Evolutionary conservation across 2,888 invertebrate species (phyloP).

Genomic region (Drosophila seclusa): DNA sequence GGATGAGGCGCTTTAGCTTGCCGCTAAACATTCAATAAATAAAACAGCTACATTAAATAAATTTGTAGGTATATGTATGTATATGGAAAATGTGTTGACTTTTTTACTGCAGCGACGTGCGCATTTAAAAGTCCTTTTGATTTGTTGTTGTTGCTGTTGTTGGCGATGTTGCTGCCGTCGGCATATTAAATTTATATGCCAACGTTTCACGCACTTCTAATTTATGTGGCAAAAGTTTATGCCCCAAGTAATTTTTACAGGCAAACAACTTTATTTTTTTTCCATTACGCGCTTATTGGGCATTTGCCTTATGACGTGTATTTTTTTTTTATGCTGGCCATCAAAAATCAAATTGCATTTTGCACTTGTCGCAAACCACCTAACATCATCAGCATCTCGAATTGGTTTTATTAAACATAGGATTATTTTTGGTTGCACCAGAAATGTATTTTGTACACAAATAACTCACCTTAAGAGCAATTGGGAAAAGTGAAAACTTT

Average conservation of each 20-base stretch:
- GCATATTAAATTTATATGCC: conserved; percentile 76
- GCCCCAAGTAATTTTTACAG: conserved; percentile 71
- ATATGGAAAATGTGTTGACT: conserved; percentile 68
- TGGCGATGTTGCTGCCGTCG: conserved; percentile 33
- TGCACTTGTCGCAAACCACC: conserved; percentile 54
- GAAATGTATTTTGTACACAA: conserved; percentile 3
- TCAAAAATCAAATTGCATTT: conserved; percentile 57
- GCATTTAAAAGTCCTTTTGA: conserved; percentile 73
- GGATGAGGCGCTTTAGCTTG: conserved; percentile 18
- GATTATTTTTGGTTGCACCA: conserved; percentile 14
- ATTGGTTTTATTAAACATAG: not conserved
- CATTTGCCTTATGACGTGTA: conserved; percentile 50
- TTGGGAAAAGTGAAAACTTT: conserved; percentile 6
- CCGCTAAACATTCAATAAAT: conserved; percentile 76
- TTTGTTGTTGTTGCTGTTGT: conserved; percentile 52
- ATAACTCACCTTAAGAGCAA: conserved; percentile 10
- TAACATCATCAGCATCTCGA: conserved; percentile 13
- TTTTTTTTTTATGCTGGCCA: conserved; percentile 51
- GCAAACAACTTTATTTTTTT: conserved; percentile 68
- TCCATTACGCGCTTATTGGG: conserved; percentile 50
- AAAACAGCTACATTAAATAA: conserved; percentile 70
- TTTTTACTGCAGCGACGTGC: conserved; percentile 77
- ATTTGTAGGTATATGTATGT: conserved; percentile 38
- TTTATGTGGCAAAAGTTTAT: conserved; percentile 77
- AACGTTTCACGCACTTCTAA: conserved; percentile 76